phyloP scores from a whole-genome alignment of 2,113 vertebrate genomes.

The Gymnogyps californianus region DNA sequence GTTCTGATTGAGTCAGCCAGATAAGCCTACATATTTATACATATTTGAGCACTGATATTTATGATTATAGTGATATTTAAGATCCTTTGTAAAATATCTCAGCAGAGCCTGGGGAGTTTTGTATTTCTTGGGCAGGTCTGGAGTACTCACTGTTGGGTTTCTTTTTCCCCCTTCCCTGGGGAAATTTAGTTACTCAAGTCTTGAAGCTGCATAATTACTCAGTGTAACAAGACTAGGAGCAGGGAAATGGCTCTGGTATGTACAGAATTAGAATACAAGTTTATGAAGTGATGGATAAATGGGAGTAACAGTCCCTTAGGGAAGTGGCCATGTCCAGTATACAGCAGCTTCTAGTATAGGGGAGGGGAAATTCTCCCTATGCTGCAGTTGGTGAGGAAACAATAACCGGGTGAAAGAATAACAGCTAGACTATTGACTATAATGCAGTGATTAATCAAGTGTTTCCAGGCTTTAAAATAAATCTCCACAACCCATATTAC shows the following conservation, averaged over 20 bases:
- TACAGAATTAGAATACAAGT: neutral
- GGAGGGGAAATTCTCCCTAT: neutral
- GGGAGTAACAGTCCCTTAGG: neutral
- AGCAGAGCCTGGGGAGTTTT: neutral
- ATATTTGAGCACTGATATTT: neutral
- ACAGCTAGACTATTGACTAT: neutral
- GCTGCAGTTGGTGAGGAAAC: neutral
- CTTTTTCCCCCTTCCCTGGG: neutral
- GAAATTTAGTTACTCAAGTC: neutral
- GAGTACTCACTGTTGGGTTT: neutral
- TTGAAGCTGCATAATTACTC: neutral
- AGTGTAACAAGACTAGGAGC: neutral
- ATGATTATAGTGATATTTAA: neutral
- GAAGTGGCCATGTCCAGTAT: neutral
- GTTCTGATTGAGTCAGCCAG: neutral
- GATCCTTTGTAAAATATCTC: neutral
- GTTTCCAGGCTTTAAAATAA: neutral
- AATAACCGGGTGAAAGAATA: neutral
- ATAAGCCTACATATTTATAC: neutral
- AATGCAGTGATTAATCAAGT: neutral
- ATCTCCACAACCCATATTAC: neutral
- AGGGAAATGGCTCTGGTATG: neutral
- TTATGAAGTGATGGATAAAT: neutral
- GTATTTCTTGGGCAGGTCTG: neutral
- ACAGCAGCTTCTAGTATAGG: neutral